These are phyloP conservation scores for Chromobotia macracanthus DNA, from an alignment of 2,797 vertebrate species.

Conservation along the genomic window DNA sequence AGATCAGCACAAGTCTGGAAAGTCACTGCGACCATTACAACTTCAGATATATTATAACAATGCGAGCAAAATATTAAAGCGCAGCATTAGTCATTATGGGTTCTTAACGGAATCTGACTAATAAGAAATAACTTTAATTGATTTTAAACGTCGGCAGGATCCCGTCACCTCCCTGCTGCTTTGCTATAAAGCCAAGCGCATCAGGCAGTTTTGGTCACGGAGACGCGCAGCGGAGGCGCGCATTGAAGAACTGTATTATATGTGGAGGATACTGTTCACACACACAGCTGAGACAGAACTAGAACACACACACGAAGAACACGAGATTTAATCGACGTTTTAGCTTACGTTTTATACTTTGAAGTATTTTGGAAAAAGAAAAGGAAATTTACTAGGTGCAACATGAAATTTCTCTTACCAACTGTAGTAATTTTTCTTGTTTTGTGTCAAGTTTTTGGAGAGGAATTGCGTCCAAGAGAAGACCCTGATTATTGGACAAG, in stretches of 20 bases:
- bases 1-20: slow-evolving; percentile 25
- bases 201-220: slow-evolving; percentile 42
- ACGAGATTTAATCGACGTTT: not conserved
- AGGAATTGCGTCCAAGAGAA: slow-evolving; percentile 80
- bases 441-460: slow-evolving; percentile 77
- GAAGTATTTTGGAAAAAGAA: slow-evolving; percentile 1
- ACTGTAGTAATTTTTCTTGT: slow-evolving; percentile 79
- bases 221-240: slow-evolving; percentile 52
- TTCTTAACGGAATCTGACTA: slow-evolving; percentile 63
- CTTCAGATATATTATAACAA: not conserved
- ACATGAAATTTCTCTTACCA: slow-evolving; percentile 84
- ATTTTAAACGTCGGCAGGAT: slow-evolving; percentile 68
- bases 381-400: slow-evolving; percentile 45
- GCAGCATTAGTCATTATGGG: slow-evolving; percentile 65
- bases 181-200: slow-evolving; percentile 74
- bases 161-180: slow-evolving; percentile 67
- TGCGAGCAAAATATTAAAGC: slow-evolving; percentile 39
- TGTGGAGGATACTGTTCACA: slow-evolving; percentile 59
- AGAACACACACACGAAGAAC: slow-evolving; percentile 43
- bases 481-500: slow-evolving; percentile 86
- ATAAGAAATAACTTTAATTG: slow-evolving; percentile 66
- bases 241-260: slow-evolving; percentile 42
- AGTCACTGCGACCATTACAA: slow-evolving; percentile 17
- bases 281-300: slow-evolving; percentile 35
- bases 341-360: not conserved